Evolutionary conservation across 2,113 vertebrate species (phyloP).

Genomic region (Hemibagrus wyckioides): DNA sequence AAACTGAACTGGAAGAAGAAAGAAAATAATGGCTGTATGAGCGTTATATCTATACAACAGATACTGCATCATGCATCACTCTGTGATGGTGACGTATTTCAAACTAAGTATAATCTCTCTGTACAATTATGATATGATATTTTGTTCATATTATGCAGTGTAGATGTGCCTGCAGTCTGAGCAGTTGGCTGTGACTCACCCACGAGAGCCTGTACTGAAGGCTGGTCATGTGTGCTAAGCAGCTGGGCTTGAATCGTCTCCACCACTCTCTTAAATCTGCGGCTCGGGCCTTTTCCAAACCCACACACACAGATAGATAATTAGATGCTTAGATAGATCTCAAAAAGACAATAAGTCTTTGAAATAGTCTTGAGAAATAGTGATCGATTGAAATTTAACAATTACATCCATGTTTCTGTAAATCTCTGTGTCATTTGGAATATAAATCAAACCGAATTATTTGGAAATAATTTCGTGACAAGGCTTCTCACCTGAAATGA

Average conservation of each 20-base stretch:
- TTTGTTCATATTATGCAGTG: slow-evolving; percentile 1
- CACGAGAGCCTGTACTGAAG: slow-evolving; percentile 84
- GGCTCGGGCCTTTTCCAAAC: slow-evolving; percentile 81
- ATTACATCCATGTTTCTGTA: background rate
- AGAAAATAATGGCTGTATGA: background rate
- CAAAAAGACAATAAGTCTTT: no score
- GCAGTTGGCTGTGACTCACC: slow-evolving; percentile 67
- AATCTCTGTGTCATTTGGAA: background rate
- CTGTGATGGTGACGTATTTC: background rate
- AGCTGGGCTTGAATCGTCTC: slow-evolving; percentile 93
- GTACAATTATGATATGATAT: background rate
- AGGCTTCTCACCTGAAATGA: slow-evolving; percentile 80
- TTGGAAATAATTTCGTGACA: background rate
- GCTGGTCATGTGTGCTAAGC: slow-evolving; percentile 89
- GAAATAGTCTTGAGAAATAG: background rate
- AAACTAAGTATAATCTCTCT: background rate
- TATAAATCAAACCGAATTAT: background rate
- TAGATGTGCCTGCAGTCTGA: background rate
- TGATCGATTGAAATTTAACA: background rate
- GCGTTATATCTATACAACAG: background rate
- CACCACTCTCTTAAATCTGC: slow-evolving; percentile 90
- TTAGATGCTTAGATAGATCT: background rate
- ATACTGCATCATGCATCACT: background rate
- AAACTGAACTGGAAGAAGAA: no score
- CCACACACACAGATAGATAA: background rate